Base-by-base conservation (phyloP, 2,113 vertebrate genomes). In the Aramus guarauna region DNA sequence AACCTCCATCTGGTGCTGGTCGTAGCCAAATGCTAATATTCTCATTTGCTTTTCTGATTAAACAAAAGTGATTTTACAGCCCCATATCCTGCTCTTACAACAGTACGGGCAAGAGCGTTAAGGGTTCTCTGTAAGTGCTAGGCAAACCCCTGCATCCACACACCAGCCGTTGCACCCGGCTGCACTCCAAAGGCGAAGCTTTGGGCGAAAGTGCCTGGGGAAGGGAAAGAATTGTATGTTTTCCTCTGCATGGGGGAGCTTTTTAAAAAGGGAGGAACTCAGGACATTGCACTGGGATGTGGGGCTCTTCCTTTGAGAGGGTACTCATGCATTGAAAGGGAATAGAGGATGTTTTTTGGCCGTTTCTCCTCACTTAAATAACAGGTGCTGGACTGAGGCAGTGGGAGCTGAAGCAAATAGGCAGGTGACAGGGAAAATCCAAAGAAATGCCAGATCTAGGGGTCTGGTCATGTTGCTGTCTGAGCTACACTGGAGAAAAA, bases 291-390 rank as follows among this genome's bases (percentile, higher is more conserved):
- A 12, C 7, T 68, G 26, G 15, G 16, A 12, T 53, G 30, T 19
- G 13, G 4, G 15, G 7, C 20, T 88, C 26, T 72, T 79, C 19
- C 26, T 50, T 77, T 75, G 48, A 73, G 45, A 86, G 79, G 34
- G 20, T 73, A 77, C 1, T 8, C 11, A 9, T 67, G 41, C 20
- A 18, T 0, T 1, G 34, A 47, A 85, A 47, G 4, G 5, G 66
- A 85, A 84, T 41, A 45, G 16, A 80, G 24, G 4, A 60, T 12
- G 2, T 2, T 27, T 16, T 58, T 62, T 60, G 39, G 39, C 13
- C 73, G 15, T 64, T 56, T 23, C 27, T 69, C 9, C 30, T 55
- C 15, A 18, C 12, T 62, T 71, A 43, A 85, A 34, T 29, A 41
- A 15, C 10, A 74, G 16, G 15, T 1, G 0, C 55, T 78, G 21